A percentile compares a stretch with the other conserved stretches of the same genome.
phyloP scores from a whole-genome alignment of 2,888 invertebrate genomes.

The Ophion costatus region DNA sequence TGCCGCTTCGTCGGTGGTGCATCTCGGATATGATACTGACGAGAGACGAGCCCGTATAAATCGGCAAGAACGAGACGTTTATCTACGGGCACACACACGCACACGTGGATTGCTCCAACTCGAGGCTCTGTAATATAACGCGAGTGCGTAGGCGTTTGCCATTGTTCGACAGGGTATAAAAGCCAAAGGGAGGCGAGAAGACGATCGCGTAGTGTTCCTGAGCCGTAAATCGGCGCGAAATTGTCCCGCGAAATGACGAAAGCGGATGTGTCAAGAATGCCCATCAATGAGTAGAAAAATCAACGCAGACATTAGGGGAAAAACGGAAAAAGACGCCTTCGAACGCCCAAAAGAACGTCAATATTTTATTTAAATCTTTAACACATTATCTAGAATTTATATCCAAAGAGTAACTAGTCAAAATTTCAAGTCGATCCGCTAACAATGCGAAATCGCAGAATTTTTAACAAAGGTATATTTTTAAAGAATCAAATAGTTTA shows the following conservation, averaged over 20 bases:
- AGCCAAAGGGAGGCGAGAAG: slow-evolving; percentile 36
- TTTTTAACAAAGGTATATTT: no score
- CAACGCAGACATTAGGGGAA: not conserved
- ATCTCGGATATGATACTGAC: slow-evolving; percentile 51
- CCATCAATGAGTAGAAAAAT: no score
- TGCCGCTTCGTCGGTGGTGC: slow-evolving; percentile 63
- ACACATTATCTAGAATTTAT: no score
- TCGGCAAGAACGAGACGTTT: slow-evolving; percentile 59
- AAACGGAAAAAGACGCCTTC: no score
- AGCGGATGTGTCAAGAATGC: slow-evolving; percentile 1
- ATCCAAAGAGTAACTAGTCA: no score
- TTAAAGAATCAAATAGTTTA: no score
- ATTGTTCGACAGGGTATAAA: slow-evolving; percentile 66
- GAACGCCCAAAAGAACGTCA: no score
- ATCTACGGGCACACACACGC: slow-evolving; percentile 2
- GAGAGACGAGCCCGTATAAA: slow-evolving; percentile 55
- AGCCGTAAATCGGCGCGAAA: slow-evolving; percentile 61
- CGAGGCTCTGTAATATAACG: slow-evolving; percentile 55
- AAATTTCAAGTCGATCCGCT: no score
- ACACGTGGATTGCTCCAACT: not conserved
- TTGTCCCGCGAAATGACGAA: slow-evolving; percentile 45
- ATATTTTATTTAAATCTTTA: no score
- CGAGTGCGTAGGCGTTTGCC: slow-evolving; percentile 56
- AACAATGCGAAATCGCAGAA: no score
- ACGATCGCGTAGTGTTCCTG: slow-evolving; percentile 31